A percentile compares a stretch with the other conserved stretches of the same genome.
Conservation (phyloP, 2,113 vertebrate species). For the Aramus guarauna region DNA sequence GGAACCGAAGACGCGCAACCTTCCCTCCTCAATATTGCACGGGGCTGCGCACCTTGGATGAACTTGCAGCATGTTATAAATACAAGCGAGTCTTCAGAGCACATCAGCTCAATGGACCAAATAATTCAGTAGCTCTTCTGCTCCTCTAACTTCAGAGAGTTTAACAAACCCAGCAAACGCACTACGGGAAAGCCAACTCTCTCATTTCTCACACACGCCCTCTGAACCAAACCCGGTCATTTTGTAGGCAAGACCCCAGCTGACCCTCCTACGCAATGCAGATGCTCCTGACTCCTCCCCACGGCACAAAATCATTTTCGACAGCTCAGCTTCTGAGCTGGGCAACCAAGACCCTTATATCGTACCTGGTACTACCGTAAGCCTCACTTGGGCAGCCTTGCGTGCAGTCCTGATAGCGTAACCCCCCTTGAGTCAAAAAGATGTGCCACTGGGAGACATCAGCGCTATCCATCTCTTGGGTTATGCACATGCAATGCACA, state of each 20-base stretch:
- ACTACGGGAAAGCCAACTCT: not conserved
- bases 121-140: not conserved
- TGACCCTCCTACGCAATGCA: not conserved
- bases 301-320: not conserved
- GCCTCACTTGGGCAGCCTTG: not conserved
- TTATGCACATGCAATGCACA: not conserved
- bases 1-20: rapidly evolving
- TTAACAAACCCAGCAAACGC: not conserved
- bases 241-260: not conserved
- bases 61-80: not conserved
- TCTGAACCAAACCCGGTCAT: not conserved
- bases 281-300: not conserved
- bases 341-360: not conserved
- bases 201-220: not conserved
- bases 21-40: not conserved
- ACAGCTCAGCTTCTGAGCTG: not conserved
- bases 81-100: not conserved
- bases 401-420: not conserved
- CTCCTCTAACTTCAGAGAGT: not conserved
- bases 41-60: not conserved
- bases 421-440: not conserved
- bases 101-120: not conserved
- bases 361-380: not conserved
- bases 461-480: not conserved
- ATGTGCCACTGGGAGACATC: not conserved